Evolutionary conservation across 2,888 invertebrate species (phyloP).

Genomic region (Cephus spinipes): DNA sequence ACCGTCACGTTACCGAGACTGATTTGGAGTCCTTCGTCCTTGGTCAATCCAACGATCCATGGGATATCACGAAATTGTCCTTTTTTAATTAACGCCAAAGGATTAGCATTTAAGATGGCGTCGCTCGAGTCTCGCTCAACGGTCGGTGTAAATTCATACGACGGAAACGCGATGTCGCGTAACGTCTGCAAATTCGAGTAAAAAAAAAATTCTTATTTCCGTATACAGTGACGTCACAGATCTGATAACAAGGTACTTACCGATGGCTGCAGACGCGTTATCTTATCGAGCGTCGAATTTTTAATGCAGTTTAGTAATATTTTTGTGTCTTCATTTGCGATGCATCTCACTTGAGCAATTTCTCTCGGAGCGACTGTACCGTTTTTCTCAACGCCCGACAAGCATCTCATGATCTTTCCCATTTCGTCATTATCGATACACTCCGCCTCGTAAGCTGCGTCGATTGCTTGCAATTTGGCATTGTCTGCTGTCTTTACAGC

Average conservation of each 20-base stretch:
- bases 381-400: neutral
- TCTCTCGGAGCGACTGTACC: neutral
- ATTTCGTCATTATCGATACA: neutral
- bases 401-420: neutral
- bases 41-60: slow-evolving; percentile 48
- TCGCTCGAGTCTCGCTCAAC: slow-evolving; percentile 51
- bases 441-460: slow-evolving; percentile 28
- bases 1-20: slow-evolving; percentile 36
- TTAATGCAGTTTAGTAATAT: neutral
- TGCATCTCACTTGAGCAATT: neutral
- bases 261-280: neutral
- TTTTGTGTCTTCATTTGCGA: neutral
- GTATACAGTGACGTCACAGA: neutral
- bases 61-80: slow-evolving; percentile 54
- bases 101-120: slow-evolving; percentile 52
- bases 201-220: neutral
- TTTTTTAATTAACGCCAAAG: slow-evolving; percentile 34
- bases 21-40: slow-evolving; percentile 49
- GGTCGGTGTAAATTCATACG: slow-evolving; percentile 47
- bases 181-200: neutral
- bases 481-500: slow-evolving; percentile 28
- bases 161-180: neutral
- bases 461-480: slow-evolving; percentile 39
- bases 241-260: neutral
- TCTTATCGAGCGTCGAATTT: neutral